phyloP scores from a whole-genome alignment of 2,888 invertebrate genomes.

The Hermodice carunculata region DNA sequence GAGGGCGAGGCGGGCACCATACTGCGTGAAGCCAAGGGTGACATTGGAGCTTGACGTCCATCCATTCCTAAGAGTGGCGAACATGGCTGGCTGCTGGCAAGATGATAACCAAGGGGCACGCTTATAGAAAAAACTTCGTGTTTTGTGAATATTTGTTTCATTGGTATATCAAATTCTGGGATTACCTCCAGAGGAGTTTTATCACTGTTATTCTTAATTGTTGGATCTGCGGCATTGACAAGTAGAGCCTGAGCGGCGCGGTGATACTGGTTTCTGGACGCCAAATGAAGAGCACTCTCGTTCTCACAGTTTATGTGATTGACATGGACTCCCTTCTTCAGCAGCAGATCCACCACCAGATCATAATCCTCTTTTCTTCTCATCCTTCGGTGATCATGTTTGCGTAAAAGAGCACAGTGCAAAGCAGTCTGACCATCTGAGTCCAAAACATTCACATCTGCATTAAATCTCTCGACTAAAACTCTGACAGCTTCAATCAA shows the following conservation, averaged over 20 bases:
- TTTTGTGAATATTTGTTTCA: slow-evolving; percentile 27
- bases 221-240: slow-evolving; percentile 12
- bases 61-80: too few relatives aligned
- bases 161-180: slow-evolving; percentile 26
- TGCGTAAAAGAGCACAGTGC: slow-evolving; percentile 17
- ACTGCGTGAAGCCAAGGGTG: too few relatives aligned
- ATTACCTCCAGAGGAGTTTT: slow-evolving; percentile 19
- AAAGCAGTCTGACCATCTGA: slow-evolving; percentile 27
- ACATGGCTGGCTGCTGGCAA: too few relatives aligned
- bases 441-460: slow-evolving; percentile 28
- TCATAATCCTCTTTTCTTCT: slow-evolving; percentile 32
- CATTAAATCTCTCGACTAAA: slow-evolving; percentile 26
- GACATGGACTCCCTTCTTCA: slow-evolving; percentile 18
- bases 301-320: slow-evolving; percentile 16
- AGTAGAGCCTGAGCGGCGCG: slow-evolving; percentile 22
- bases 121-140: too few relatives aligned
- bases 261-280: slow-evolving; percentile 30
- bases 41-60: too few relatives aligned
- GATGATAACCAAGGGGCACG: too few relatives aligned
- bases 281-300: slow-evolving; percentile 31
- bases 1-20: too few relatives aligned
- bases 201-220: slow-evolving; percentile 13
- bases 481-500: slow-evolving; percentile 28
- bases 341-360: slow-evolving; percentile 17
- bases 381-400: slow-evolving; percentile 30